A percentile compares a stretch with the other conserved stretches of the same genome.
phyloP scores from a whole-genome alignment of 2,888 invertebrate species.

The Phasia obesa region DNA sequence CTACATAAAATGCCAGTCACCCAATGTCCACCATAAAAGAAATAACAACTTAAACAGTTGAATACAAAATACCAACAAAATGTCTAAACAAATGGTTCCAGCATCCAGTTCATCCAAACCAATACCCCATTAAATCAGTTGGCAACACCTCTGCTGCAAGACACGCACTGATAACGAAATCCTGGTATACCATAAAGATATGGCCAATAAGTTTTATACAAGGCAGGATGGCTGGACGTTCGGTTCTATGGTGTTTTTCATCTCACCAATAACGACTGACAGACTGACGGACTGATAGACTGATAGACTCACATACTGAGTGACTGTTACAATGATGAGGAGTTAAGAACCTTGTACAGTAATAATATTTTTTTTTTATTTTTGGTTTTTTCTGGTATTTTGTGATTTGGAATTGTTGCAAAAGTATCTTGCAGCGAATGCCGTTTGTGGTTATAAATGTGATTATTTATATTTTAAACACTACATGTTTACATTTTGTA shows the following conservation, averaged over 20 bases:
- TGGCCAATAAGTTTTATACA: conserved; percentile 34
- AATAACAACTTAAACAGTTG: conserved; percentile 8
- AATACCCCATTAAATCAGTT: conserved; percentile 73
- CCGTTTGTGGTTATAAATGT: conserved; percentile 76
- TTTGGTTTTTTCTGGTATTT: conserved; percentile 4
- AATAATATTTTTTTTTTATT: conserved; percentile 2
- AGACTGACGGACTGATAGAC: conserved; percentile 20
- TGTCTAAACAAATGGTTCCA: conserved; percentile 24
- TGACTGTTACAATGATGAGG: conserved; percentile 30
- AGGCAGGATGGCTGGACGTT: conserved; percentile 49
- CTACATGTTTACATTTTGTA: conserved; percentile 82
- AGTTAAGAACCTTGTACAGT: conserved; percentile 15
- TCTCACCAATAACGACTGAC: conserved; percentile 54
- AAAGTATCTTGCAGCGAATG: conserved; percentile 54
- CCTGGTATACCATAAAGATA: conserved; percentile 58
- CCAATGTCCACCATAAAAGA: conserved; percentile 17
- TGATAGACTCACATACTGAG: conserved; percentile 20
- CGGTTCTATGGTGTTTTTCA: conserved; percentile 32
- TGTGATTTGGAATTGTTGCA: conserved; percentile 25
- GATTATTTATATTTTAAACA: conserved; percentile 82
- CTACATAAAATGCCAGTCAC: conserved; percentile 67
- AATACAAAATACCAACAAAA: conserved; percentile 38
- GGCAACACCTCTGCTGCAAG: conserved; percentile 80
- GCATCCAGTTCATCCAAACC: conserved; percentile 30
- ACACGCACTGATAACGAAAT: conserved; percentile 77